Percentiles rank a stretch among this genome's conserved stretches.
phyloP scores from a whole-genome alignment of 2,888 invertebrate genomes.

The Epiblema foenella region DNA sequence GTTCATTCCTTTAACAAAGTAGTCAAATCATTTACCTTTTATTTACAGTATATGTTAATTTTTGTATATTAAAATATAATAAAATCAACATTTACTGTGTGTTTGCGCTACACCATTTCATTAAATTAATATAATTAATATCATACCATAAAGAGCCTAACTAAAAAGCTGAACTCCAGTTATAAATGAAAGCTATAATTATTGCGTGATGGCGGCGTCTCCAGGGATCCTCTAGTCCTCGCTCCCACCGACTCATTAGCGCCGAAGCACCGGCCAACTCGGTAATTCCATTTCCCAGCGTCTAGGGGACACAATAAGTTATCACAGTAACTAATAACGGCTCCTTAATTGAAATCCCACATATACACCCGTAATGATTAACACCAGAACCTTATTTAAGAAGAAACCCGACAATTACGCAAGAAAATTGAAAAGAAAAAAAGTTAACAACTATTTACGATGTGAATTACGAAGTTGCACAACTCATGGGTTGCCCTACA shows the following conservation, averaged over 20 bases:
- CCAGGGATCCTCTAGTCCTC: constrained; percentile 34
- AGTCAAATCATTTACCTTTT: too few species aligned
- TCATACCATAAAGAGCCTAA: constrained; percentile 11
- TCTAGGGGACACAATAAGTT: constrained; percentile 42
- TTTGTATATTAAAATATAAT: too few species aligned
- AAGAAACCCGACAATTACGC: constrained; percentile 64
- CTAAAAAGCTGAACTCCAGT: constrained; percentile 15
- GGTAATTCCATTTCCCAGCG: constrained; percentile 42
- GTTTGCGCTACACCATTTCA: background rate
- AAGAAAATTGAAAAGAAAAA: constrained; percentile 58
- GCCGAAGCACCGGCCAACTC: constrained; percentile 41
- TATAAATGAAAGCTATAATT: constrained; percentile 38
- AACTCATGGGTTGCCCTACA: constrained; percentile 71
- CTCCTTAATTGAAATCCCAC: constrained; percentile 38
- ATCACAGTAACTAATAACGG: constrained; percentile 41
- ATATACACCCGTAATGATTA: constrained; percentile 55
- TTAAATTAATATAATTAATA: constrained; percentile 13
- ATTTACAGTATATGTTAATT: too few species aligned
- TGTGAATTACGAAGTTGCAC: constrained; percentile 67
- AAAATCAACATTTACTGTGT: too few species aligned
- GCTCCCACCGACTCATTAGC: constrained; percentile 42
- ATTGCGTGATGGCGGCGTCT: constrained; percentile 31
- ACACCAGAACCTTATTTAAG: constrained; percentile 58
- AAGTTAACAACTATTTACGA: constrained; percentile 65
- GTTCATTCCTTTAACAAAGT: too few species aligned